A percentile compares a stretch with the other conserved stretches of the same genome.
Evolutionary conservation across 2,113 vertebrate genomes (phyloP).

Genomic region (Pseudois nayaur): DNA sequence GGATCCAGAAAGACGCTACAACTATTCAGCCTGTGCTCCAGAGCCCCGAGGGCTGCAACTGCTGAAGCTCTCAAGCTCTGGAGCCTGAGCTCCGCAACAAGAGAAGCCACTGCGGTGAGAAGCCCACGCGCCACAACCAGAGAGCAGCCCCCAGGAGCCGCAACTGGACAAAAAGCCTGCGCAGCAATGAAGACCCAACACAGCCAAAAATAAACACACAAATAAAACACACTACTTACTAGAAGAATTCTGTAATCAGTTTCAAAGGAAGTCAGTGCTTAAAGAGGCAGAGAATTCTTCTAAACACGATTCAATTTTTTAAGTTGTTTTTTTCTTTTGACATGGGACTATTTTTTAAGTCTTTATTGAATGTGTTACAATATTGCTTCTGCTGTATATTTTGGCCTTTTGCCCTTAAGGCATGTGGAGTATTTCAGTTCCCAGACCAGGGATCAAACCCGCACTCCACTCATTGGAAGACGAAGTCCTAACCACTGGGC

Average conservation of each 20-base stretch:
- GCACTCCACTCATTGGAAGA: not conserved
- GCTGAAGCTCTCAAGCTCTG: not conserved
- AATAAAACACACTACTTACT: not conserved
- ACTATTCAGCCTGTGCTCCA: not conserved
- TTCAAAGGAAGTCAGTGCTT: not conserved
- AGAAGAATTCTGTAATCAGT: not conserved
- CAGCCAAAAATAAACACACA: not conserved
- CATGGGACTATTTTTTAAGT: not conserved
- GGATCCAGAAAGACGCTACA: not conserved
- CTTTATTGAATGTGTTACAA: not conserved
- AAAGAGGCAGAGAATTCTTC: not conserved
- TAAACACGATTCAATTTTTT: not conserved
- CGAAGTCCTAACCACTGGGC: not conserved
- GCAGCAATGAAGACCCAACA: not conserved
- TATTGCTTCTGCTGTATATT: not conserved
- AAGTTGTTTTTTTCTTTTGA: not conserved
- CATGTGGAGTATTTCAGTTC: not conserved
- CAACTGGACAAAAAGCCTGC: not conserved
- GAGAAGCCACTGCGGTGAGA: not conserved
- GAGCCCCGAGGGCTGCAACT: not conserved
- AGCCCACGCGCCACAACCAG: not conserved
- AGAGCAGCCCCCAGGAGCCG: not conserved
- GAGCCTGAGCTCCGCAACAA: not conserved
- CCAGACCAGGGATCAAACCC: not conserved
- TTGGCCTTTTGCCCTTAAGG: not conserved